Evolutionary conservation across 1,140 invertebrate genomes (phyloP), one percentile per base, ranked within the genome.

Genomic region (Drosophila nigromelanica): DNA sequence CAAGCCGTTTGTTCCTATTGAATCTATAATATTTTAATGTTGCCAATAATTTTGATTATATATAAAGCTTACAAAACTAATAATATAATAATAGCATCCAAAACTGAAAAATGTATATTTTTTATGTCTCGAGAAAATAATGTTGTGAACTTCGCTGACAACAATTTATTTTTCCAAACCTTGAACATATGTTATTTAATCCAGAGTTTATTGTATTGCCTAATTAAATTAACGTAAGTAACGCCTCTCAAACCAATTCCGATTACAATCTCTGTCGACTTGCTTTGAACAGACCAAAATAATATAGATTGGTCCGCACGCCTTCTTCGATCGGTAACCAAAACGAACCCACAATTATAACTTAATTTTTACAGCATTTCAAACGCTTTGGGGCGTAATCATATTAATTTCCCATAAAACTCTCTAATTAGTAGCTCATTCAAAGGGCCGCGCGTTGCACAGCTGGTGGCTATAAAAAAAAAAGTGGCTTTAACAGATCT

Each of bases 351-450:
- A 43, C 62, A 82, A 87, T 80, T 89, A 89, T 80, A 74, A 64
- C 83, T 83, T 89, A 39, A 89, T 89, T 89, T 75, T 70, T 27
- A 69, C 12, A 52, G 37, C 55, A 69, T 64, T 74, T 76, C 40
- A 30, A 67, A 48, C 52, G 58, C 55, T 72, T 58, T 37, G 55
- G 56, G 76, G 76, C 70, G 80, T 78, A 71, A 76, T 73, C 85
- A 78, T 74, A 89, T 89, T 89, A 89, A 78, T 83, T 77, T 89
- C 73, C 59, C 76, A 89, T 89, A 74, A 89, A 89, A 70, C 6
- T 72, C 72, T 74, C 76, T 74, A 89, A 89, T 89, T 89, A 89
- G 85, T 56, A 30, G 59, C 24, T 27, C 64, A 89, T 89, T 89
- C 80, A 89, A 83, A 60, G 70, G 70, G 58, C 52, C 68, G 82